phyloP scores from a whole-genome alignment of 1,140 invertebrate species.

The Polypedilum vanderplanki region DNA sequence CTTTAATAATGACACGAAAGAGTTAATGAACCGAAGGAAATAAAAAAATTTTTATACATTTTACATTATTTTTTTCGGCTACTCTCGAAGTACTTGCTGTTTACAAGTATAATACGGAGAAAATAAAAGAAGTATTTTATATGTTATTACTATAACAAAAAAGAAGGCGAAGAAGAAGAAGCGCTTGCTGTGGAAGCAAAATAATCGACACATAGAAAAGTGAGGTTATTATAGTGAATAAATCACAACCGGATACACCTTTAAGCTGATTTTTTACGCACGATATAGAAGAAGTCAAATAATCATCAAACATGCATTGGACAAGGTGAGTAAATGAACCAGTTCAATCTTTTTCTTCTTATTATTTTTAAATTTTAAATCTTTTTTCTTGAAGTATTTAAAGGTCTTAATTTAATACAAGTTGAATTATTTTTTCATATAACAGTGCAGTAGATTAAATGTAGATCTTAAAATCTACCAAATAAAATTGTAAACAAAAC shows the following conservation, averaged over 20 bases:
- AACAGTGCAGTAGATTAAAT: too few species aligned
- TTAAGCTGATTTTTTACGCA: conserved; percentile 12
- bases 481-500: too few species aligned
- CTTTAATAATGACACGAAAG: conserved; percentile 18
- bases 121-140: too few species aligned
- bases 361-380: neutral
- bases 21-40: conserved; percentile 10
- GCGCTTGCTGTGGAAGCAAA: neutral
- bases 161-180: neutral
- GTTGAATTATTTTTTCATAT: too few species aligned
- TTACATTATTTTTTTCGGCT: too few species aligned
- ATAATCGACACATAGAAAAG: neutral
- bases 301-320: conserved; percentile 11
- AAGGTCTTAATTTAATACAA: too few species aligned
- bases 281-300: neutral
- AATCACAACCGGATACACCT: conserved; percentile 16
- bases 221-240: conserved; percentile 4
- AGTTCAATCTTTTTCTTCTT: neutral
- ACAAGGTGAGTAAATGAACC: conserved; percentile 5
- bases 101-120: too few species aligned
- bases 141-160: too few species aligned
- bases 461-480: too few species aligned
- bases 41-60: neutral
- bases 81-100: too few species aligned
- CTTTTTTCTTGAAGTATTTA: too few species aligned